Percentiles rank a stretch among this genome's conserved stretches.
These are phyloP conservation scores for Catocala sponsa DNA, from an alignment of 2,888 invertebrate species.

Conservation along the genomic window DNA sequence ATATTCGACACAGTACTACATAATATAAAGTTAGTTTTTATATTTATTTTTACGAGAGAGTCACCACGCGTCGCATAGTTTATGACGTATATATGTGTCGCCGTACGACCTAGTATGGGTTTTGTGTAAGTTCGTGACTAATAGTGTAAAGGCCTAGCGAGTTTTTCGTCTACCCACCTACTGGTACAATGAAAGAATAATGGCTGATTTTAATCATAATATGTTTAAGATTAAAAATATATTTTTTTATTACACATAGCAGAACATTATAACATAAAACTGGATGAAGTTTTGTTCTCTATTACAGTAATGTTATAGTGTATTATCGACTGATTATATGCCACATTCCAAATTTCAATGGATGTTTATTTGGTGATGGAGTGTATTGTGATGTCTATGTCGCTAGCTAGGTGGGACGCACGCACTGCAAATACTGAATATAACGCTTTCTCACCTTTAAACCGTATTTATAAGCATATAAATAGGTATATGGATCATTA, in stretches of 20 bases:
- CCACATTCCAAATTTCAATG: constrained; percentile 51
- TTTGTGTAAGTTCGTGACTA: constrained; percentile 40
- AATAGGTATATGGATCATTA: neutral
- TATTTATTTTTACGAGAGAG: constrained; percentile 7
- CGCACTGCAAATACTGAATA: constrained; percentile 33
- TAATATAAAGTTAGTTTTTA: constrained; percentile 19
- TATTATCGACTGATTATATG: constrained; percentile 41
- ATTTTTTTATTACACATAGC: constrained; percentile 10
- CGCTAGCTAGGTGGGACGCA: constrained; percentile 46
- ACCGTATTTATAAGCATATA: neutral
- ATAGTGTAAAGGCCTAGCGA: constrained; percentile 27
- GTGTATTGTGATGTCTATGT: constrained; percentile 53
- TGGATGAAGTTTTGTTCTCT: constrained; percentile 16
- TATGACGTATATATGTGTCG: neutral
- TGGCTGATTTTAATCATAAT: constrained; percentile 6
- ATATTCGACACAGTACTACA: constrained; percentile 39
- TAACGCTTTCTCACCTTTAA: constrained; percentile 5
- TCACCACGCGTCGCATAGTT: constrained; percentile 24
- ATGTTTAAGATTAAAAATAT: constrained; percentile 10
- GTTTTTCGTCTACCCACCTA: constrained; percentile 58
- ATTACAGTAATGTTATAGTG: constrained; percentile 16
- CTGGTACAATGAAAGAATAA: constrained; percentile 52
- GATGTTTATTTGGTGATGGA: constrained; percentile 24
- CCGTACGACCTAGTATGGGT: constrained; percentile 4
- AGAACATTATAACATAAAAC: neutral